Evolutionary conservation across 2,797 vertebrate species (phyloP).

Genomic region (Cercopithecus petaurista): DNA sequence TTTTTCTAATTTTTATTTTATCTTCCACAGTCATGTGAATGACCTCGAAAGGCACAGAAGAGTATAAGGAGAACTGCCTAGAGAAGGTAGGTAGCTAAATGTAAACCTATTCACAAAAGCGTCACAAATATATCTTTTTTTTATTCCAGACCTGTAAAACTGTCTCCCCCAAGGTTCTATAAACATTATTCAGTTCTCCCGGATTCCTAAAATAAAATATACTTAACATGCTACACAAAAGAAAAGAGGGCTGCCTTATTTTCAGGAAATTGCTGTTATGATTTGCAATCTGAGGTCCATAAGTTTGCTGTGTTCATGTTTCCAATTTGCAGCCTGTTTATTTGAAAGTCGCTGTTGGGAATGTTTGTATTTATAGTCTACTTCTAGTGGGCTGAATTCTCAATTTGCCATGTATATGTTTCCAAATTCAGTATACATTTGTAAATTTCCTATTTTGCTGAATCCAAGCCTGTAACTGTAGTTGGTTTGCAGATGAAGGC

Average conservation of each 20-base stretch:
- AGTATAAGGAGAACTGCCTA: not conserved
- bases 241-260: not conserved
- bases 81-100: not conserved
- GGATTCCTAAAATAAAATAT: not conserved
- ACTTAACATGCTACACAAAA: not conserved
- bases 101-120: not conserved
- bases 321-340: not conserved
- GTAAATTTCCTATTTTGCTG: not conserved
- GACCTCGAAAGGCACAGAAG: not conserved
- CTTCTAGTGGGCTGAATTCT: not conserved
- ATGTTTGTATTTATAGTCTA: not conserved
- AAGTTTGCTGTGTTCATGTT: not conserved
- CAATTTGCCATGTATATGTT: not conserved
- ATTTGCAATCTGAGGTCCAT: not conserved
- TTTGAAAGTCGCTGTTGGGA: not conserved
- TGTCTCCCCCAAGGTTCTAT: not conserved
- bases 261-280: not conserved
- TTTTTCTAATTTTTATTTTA: not conserved
- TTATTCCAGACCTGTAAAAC: not conserved
- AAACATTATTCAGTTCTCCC: not conserved
- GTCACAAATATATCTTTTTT: not conserved
- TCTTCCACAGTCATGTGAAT: not conserved
- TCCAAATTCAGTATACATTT: conserved; percentile 21
- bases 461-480: not conserved
- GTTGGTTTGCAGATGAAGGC: not conserved